phyloP scores from a whole-genome alignment of 2,888 invertebrate genomes.

The Helicoverpa assulta region DNA sequence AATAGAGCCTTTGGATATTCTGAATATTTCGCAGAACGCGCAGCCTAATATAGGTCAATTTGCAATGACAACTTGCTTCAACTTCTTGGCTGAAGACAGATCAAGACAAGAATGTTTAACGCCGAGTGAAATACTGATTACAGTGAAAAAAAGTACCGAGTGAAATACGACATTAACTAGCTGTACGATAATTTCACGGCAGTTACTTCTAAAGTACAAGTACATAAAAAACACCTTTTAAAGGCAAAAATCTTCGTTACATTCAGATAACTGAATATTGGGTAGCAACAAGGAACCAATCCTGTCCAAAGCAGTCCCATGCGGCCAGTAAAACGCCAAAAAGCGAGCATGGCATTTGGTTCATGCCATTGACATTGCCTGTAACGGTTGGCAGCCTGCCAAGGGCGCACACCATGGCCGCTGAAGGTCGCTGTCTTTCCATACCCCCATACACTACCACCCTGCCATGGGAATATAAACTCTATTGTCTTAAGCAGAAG shows the following conservation, averaged over 20 bases:
- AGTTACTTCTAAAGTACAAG: neutral
- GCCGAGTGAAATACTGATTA: too few species aligned
- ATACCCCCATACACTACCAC: constrained; percentile 24
- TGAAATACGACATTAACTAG: too few species aligned
- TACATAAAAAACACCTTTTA: constrained; percentile 12
- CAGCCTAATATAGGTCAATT: constrained; percentile 61
- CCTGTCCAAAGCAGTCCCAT: constrained; percentile 4
- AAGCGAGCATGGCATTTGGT: constrained; percentile 73
- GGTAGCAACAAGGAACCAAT: constrained; percentile 29
- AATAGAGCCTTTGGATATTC: constrained; percentile 44
- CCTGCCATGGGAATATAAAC: constrained; percentile 30
- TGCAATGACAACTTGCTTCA: constrained; percentile 62
- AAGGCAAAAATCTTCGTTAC: constrained; percentile 6
- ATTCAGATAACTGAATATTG: constrained; percentile 12
- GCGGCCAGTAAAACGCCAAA: constrained; percentile 58
- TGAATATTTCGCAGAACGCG: constrained; percentile 59
- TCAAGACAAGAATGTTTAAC: neutral
- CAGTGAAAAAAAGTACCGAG: too few species aligned
- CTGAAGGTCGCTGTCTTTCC: constrained; percentile 70
- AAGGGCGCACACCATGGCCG: constrained; percentile 72
- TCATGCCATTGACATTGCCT: constrained; percentile 84
- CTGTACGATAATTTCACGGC: too few species aligned
- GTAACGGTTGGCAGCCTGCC: constrained; percentile 74
- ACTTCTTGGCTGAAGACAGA: constrained; percentile 11
- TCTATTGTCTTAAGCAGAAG: constrained; percentile 18